A percentile compares a stretch with the other conserved stretches of the same genome.
phyloP scores from a whole-genome alignment of 2,888 invertebrate species.

The Clepsis dumicolana region DNA sequence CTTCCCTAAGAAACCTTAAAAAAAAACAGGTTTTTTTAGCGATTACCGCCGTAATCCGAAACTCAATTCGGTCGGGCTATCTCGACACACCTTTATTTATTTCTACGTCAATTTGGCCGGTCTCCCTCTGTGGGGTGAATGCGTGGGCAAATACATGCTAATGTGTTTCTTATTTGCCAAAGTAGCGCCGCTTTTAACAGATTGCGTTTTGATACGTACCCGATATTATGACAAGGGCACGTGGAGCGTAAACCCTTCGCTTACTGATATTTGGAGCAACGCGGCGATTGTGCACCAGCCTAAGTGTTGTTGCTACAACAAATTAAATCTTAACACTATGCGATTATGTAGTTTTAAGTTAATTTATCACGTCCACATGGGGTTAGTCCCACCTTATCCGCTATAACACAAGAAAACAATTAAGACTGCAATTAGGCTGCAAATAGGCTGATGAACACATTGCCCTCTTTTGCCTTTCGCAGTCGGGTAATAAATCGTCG shows the following conservation, averaged over 20 bases:
- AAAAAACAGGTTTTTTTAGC: slow-evolving; percentile 33
- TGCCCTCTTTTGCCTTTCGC: too few species aligned
- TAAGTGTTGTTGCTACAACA: background rate
- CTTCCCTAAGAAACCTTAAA: slow-evolving; percentile 28
- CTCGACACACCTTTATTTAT: slow-evolving; percentile 72
- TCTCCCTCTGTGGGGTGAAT: slow-evolving; percentile 71
- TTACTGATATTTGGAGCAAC: background rate
- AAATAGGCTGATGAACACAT: too few species aligned
- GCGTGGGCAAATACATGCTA: slow-evolving; percentile 62
- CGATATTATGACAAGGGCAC: slow-evolving; percentile 34
- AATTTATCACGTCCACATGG: background rate
- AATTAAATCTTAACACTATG: background rate
- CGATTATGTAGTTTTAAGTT: too few species aligned
- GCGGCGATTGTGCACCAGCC: background rate
- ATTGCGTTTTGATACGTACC: slow-evolving; percentile 42
- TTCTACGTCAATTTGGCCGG: slow-evolving; percentile 66
- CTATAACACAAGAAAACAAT: background rate
- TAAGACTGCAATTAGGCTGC: too few species aligned
- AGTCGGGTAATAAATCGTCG: too few species aligned
- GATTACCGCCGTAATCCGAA: slow-evolving; percentile 58
- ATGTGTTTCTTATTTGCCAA: slow-evolving; percentile 47
- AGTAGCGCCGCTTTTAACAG: slow-evolving; percentile 41
- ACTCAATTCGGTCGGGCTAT: slow-evolving; percentile 51
- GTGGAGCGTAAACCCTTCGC: background rate
- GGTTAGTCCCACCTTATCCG: background rate